Evolutionary conservation across 2,888 invertebrate species (phyloP).

Genomic region (Tenthredo scrophulariae): DNA sequence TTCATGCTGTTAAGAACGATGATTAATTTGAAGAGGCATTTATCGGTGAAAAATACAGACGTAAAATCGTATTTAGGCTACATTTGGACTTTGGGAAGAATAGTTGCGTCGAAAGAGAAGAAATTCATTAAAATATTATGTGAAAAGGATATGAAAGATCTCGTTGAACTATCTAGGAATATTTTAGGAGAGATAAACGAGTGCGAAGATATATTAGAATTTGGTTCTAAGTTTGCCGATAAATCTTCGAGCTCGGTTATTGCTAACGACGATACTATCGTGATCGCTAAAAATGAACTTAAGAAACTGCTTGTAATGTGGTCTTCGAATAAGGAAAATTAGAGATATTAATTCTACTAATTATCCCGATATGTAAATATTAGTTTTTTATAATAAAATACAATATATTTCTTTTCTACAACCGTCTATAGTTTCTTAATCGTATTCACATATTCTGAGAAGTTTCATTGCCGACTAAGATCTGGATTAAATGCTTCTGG

Average conservation of each 20-base stretch:
- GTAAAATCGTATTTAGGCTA: conserved; percentile 59
- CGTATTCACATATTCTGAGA: background rate
- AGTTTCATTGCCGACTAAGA: background rate
- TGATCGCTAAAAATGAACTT: background rate
- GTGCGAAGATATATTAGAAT: conserved; percentile 73
- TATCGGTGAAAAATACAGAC: conserved; percentile 60
- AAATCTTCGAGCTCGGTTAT: background rate
- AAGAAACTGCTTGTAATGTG: background rate
- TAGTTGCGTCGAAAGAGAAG: conserved; percentile 62
- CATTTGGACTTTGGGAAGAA: conserved; percentile 60
- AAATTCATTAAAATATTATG: conserved; percentile 63
- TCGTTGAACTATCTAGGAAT: conserved; percentile 62
- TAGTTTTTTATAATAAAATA: conserved; percentile 30
- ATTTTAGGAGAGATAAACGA: conserved; percentile 68
- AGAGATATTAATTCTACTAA: background rate
- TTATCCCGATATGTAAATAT: conserved; percentile 18
- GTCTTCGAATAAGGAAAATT: background rate
- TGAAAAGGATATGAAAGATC: conserved; percentile 64
- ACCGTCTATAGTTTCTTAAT: background rate
- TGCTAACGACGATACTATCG: background rate
- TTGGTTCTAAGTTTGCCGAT: conserved; percentile 64
- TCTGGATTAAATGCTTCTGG: conserved; percentile 16
- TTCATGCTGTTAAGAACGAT: conserved; percentile 63
- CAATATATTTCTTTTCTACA: conserved; percentile 17
- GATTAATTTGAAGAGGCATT: conserved; percentile 59